Percentiles rank a stretch among this genome's conserved stretches.
phyloP scores from a whole-genome alignment of 2,113 vertebrate species.

The Nothocercus julius region DNA sequence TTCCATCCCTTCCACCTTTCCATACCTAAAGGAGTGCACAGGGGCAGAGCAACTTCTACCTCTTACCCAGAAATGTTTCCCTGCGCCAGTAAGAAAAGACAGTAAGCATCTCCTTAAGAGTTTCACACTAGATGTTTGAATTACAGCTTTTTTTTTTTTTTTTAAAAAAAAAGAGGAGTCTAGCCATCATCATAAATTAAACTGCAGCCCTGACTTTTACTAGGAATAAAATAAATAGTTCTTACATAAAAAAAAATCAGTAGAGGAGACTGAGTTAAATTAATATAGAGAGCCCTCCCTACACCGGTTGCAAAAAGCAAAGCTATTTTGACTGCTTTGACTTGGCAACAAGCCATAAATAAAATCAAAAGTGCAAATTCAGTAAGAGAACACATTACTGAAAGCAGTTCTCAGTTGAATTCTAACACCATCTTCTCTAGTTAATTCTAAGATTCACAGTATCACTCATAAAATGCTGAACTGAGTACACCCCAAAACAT shows the following conservation, averaged over 20 bases:
- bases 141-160: neutral
- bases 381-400: neutral
- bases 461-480: too few species aligned
- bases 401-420: neutral
- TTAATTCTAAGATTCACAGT: fast-evolving
- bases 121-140: too few species aligned
- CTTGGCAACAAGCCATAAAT: fast-evolving
- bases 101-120: neutral
- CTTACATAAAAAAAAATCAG: neutral
- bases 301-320: neutral
- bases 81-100: neutral
- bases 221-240: neutral
- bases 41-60: neutral
- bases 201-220: neutral
- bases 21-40: neutral
- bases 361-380: neutral
- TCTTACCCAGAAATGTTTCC: neutral
- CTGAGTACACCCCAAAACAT: too few species aligned
- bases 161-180: neutral
- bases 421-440: fast-evolving
- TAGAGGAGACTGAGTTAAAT: too few species aligned
- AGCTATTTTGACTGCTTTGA: neutral
- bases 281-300: neutral
- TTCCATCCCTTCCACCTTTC: neutral
- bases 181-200: neutral